Evolutionary conservation across 2,797 vertebrate genomes (phyloP), one percentile per base, ranked within the genome.

Genomic region (Pteronotus mesoamericanus): DNA sequence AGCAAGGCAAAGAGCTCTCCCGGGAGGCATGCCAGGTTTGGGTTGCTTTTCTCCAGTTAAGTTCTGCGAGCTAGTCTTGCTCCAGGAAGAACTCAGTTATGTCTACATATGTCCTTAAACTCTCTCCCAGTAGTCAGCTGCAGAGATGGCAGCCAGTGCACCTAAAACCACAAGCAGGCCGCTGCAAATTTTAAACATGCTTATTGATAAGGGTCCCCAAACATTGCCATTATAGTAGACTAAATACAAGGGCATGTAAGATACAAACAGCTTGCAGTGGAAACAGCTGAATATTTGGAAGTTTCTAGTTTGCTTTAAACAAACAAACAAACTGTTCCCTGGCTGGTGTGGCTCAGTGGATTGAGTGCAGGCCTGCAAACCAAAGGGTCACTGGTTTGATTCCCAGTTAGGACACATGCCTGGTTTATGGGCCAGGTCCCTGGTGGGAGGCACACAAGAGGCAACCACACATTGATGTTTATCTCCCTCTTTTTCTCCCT

Each of bases 1-100:
- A 97, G 96, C 95, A 97, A 98, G 97, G 96, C 96, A 97, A 97
- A 97, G 94, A 89, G 86, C 94, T 91, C 86, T 97, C 93, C 4
- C 61, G 71, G 77, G 87, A 34, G 44, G 46, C 18, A 44, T 32
- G 10, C 34, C 34, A 44, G 80, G 51, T 42, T 42, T 75, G 69
- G 26, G 5, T 64, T 46, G 75, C 11, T 86, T 94, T 88, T 77
- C 32, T 86, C 57, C 29, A 22, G 53, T 26, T 61, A 57, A 68
- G 9, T 74, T 96, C 69, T 61, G 24, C 68, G 72, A 92, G 87
- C 86, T 86, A 89, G 94, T 86, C 89, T 94, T 53, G 75, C 96
- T 95, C 55, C 80, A 83, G 57, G 89, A 88, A 97, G 79, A 85
- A 68, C 92, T 85, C 71, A 88, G 51, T 91, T 91, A 68, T 92